These are phyloP conservation scores for Probaryconus sp. DNA, from an alignment of 1,140 invertebrate species.

Conservation along the genomic window DNA sequence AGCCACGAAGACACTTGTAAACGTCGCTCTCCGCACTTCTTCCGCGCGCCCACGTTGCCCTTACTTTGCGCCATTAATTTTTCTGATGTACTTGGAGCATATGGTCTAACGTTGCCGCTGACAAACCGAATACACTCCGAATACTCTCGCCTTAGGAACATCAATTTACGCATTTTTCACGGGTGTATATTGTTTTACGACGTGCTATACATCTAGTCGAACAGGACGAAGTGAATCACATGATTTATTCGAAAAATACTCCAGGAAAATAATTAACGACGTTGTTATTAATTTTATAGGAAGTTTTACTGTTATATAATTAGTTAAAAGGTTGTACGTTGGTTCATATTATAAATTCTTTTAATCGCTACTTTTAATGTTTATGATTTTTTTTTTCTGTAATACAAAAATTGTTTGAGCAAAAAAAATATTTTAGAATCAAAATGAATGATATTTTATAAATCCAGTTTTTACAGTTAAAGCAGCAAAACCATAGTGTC, in stretches of 20 bases:
- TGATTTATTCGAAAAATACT: conserved; percentile 29
- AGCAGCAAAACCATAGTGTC: conserved; percentile 14
- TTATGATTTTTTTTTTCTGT: too few species aligned
- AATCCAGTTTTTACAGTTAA: too few species aligned
- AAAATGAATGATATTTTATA: too few species aligned
- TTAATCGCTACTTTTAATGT: too few species aligned
- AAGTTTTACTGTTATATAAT: too few species aligned
- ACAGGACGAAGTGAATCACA: conserved; percentile 15
- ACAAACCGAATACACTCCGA: conserved; percentile 26
- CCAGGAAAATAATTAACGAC: conserved; percentile 11
- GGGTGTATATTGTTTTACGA: conserved; percentile 34
- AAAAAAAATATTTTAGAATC: too few species aligned
- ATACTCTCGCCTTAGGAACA: conserved; percentile 11
- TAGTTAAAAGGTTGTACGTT: too few species aligned
- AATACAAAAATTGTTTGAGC: too few species aligned
- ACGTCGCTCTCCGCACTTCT: conserved; percentile 63
- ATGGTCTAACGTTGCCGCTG: conserved; percentile 17
- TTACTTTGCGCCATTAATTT: conserved; percentile 47
- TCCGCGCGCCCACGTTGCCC: conserved; percentile 60
- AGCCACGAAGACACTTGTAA: conserved; percentile 68
- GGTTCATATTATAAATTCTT: too few species aligned
- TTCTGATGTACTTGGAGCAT: conserved; percentile 29
- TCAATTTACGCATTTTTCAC: conserved; percentile 50
- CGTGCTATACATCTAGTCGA: not conserved
- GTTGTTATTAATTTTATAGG: too few species aligned